phyloP scores from a whole-genome alignment of 2,888 invertebrate genomes.

The Patella ulyssiponensis region DNA sequence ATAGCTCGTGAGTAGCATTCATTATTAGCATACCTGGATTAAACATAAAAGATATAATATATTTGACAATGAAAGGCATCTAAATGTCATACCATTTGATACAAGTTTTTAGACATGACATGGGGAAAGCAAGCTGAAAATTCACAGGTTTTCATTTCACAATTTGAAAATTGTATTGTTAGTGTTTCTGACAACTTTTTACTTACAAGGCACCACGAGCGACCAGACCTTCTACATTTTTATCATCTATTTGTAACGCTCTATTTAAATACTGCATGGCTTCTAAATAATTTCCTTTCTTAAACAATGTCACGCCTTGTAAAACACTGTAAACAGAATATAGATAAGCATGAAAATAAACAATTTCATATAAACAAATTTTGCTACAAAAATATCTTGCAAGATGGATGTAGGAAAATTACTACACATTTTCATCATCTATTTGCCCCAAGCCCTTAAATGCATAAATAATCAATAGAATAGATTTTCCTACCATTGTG shows the following conservation, averaged over 20 bases:
- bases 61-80: neutral
- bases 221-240: conserved; percentile 90
- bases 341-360: neutral
- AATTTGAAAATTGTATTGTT: too few relatives aligned
- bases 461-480: too few relatives aligned
- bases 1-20: conserved; percentile 94
- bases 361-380: neutral
- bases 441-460: too few relatives aligned
- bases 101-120: too few relatives aligned
- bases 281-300: conserved; percentile 79
- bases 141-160: too few relatives aligned
- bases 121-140: too few relatives aligned
- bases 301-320: conserved; percentile 96
- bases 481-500: too few relatives aligned
- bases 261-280: conserved; percentile 69
- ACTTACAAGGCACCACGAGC: conserved; percentile 82
- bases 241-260: conserved; percentile 71
- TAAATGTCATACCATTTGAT: neutral
- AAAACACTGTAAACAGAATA: conserved; percentile 80
- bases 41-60: neutral
- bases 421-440: too few relatives aligned
- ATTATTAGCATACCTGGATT: conserved; percentile 85
- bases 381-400: neutral
- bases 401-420: neutral
- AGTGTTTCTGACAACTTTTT: too few relatives aligned